phyloP scores from a whole-genome alignment of 2,113 vertebrate genomes.

The Anguilla japonica region DNA sequence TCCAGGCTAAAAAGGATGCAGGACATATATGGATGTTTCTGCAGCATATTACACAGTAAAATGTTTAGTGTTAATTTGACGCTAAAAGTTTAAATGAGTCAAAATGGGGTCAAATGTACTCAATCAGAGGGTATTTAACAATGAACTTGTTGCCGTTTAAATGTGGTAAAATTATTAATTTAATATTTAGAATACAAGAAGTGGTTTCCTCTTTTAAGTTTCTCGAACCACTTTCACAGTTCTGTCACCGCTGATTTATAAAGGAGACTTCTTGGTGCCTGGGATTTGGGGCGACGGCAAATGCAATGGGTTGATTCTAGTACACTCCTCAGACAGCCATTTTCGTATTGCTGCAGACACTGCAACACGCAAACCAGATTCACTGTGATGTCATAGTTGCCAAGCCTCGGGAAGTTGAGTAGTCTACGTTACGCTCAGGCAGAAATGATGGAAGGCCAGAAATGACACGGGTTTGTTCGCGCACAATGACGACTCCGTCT shows the following conservation, averaged over 20 bases:
- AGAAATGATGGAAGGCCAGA: not conserved
- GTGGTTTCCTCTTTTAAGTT: not conserved
- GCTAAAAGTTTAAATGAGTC: too few relatives aligned
- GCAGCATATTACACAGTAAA: not conserved
- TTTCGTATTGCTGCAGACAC: not conserved
- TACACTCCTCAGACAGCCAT: not conserved
- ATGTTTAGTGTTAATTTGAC: too few relatives aligned
- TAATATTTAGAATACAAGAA: not conserved
- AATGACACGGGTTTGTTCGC: not conserved
- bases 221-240: not conserved
- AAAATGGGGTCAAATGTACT: too few relatives aligned
- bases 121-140: too few relatives aligned
- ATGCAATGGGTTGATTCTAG: not conserved
- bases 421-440: not conserved
- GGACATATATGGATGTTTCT: not conserved
- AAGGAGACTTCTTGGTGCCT: not conserved
- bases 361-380: not conserved
- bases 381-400: not conserved
- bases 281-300: not conserved
- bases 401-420: not conserved
- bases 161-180: too few relatives aligned
- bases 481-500: not conserved
- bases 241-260: not conserved
- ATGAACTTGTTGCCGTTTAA: too few relatives aligned
- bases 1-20: too few relatives aligned